A percentile compares a stretch with the other conserved stretches of the same genome.
phyloP scores from a whole-genome alignment of 2,888 invertebrate genomes.

The Anarsia innoxiella region DNA sequence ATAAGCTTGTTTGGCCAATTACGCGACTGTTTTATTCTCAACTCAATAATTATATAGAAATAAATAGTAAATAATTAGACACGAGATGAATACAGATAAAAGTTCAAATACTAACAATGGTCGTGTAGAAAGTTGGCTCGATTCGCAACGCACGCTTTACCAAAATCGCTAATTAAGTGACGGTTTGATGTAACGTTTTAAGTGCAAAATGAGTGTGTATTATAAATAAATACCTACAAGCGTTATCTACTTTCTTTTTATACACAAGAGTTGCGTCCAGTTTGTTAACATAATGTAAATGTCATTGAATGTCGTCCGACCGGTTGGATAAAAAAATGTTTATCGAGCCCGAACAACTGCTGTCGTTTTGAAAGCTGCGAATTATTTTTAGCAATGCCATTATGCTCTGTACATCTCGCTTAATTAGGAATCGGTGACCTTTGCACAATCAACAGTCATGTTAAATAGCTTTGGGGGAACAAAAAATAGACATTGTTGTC shows the following conservation, averaged over 20 bases:
- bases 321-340: conserved; percentile 53
- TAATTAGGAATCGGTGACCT: conserved; percentile 17
- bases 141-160: conserved; percentile 3
- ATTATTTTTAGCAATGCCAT: conserved; percentile 30
- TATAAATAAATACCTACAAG: not conserved
- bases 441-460: no score
- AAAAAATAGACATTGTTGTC: no score
- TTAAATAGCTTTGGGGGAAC: not conserved
- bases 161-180: conserved; percentile 8
- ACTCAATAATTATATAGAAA: not conserved
- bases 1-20: no score
- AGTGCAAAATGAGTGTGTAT: not conserved
- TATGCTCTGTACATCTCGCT: conserved; percentile 24
- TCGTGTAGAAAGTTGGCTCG: conserved; percentile 6
- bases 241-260: conserved; percentile 55
- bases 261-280: conserved; percentile 40
- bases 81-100: conserved; percentile 1
- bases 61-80: conserved; percentile 1
- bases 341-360: conserved; percentile 30
- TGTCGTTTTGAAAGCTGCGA: conserved; percentile 52
- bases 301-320: conserved; percentile 57
- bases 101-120: conserved; percentile 4
- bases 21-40: no score
- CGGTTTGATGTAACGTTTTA: conserved; percentile 5
- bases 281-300: conserved; percentile 64